Evolutionary conservation across 2,888 invertebrate genomes (phyloP), one percentile per base, ranked within the genome.

Genomic region (Brachycybe producta): DNA sequence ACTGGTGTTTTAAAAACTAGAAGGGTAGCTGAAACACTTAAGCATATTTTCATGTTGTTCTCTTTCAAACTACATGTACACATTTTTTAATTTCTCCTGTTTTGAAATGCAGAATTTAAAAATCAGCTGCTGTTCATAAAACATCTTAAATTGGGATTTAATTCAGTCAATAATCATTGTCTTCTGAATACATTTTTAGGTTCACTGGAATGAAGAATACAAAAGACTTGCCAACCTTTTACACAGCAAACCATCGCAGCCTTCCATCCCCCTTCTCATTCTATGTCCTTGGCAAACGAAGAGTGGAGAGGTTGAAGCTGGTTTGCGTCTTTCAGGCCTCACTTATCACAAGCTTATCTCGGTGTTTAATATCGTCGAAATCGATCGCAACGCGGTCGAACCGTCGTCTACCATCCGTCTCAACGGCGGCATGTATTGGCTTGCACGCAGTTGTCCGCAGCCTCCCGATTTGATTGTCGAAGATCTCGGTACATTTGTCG

Each of bases 401-500:
- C 40, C 40, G 4, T 5, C 3, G 5, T 40, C 40, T 3, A 40
- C 40, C 13, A 15, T 21, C 4, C 7, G n/a, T 21, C 17, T 40
- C 13, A 15, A n/a, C 40, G 3, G 21, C 8, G 8, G 40, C 21
- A n/a, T 40, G 21, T 24, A 40, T 5, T 40, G 40, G 40, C 13
- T 21, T 15, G 40, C 40, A 7, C 17, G 8, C 3, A 15, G 23
- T 24, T 40, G 19, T 40, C 40, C 40, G 5, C 17, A 19, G 17
- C 40, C 40, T 7, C 40, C 40, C 5, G 21, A 40, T 24, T 40
- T 40, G 40, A 15, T n/a, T 24, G 23, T 40, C 8, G 40, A 40
- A 21, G 23, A 5, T 13, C 8, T 45, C 11, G 23, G n/a, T 5
- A 17, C 30, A 13, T 45, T 26, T 23, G 11, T 45, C 3, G 23